Evolutionary conservation across 2,113 vertebrate genomes (phyloP).

Genomic region (Arizona elegans): DNA sequence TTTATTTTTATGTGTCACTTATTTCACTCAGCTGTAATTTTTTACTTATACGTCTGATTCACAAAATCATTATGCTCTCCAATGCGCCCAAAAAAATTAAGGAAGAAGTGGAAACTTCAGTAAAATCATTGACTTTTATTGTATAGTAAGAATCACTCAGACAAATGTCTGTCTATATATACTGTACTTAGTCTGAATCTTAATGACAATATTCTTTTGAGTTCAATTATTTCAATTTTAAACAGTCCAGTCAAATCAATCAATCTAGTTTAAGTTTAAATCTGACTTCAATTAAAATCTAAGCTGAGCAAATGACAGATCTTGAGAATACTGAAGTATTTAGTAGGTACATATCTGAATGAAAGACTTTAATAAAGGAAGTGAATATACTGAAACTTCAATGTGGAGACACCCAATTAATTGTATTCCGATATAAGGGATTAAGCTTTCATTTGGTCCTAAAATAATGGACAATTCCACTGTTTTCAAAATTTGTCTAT

Average conservation of each 20-base stretch:
- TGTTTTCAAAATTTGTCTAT: neutral
- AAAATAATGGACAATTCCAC: neutral
- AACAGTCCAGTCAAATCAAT: neutral
- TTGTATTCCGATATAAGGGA: neutral
- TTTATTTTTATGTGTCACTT: neutral
- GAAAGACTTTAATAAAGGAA: neutral
- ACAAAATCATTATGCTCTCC: neutral
- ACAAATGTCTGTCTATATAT: neutral
- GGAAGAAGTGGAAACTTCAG: neutral
- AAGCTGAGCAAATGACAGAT: neutral
- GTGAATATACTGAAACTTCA: neutral
- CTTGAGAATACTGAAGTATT: neutral
- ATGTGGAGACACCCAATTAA: neutral
- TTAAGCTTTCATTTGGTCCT: neutral
- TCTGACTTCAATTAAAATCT: constrained; percentile 23
- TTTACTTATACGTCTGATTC: neutral
- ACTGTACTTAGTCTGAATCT: neutral
- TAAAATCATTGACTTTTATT: neutral
- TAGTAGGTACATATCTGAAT: neutral
- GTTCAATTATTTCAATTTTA: constrained; percentile 10
- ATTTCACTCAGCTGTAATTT: neutral
- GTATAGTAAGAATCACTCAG: neutral
- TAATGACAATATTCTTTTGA: constrained; percentile 10
- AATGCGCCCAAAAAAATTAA: neutral
- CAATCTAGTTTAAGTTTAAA: constrained; percentile 2